A percentile compares a stretch with the other conserved stretches of the same genome.
phyloP scores from a whole-genome alignment of 2,888 invertebrate species.

The Danaus chrysippus region DNA sequence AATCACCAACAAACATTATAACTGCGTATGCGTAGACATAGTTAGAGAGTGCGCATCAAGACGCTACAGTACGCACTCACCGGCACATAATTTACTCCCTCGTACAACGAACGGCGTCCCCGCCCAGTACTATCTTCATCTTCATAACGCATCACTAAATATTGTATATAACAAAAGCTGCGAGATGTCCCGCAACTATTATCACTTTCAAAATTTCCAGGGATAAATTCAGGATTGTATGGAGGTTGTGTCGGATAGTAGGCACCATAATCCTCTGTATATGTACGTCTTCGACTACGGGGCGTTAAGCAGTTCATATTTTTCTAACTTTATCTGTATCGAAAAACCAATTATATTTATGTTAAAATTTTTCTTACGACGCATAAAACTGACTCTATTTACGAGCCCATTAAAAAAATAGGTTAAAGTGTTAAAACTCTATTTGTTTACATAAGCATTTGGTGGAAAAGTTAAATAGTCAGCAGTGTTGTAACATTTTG shows the following conservation, averaged over 20 bases:
- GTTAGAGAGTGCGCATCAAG: slow-evolving; percentile 48
- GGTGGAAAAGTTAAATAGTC: slow-evolving; percentile 13
- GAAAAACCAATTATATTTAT: slow-evolving; percentile 8
- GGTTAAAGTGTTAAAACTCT: slow-evolving; percentile 11
- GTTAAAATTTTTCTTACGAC: neutral
- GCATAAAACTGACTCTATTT: slow-evolving; percentile 1
- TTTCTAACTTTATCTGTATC: slow-evolving; percentile 15
- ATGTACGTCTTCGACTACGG: slow-evolving; percentile 46
- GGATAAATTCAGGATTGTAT: slow-evolving; percentile 62
- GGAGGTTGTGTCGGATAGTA: slow-evolving; percentile 63
- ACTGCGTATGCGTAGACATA: slow-evolving; percentile 44
- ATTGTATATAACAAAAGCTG: slow-evolving; percentile 42
- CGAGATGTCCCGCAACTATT: slow-evolving; percentile 39
- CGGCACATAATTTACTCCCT: slow-evolving; percentile 70
- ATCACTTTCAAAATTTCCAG: slow-evolving; percentile 43
- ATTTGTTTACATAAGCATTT: slow-evolving; percentile 10
- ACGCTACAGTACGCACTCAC: slow-evolving; percentile 64
- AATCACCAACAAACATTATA: slow-evolving; percentile 37
- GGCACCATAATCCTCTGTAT: slow-evolving; percentile 50
- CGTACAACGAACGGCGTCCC: slow-evolving; percentile 66
- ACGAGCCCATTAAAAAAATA: slow-evolving; percentile 6
- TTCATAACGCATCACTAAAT: slow-evolving; percentile 33
- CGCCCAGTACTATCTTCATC: slow-evolving; percentile 48
- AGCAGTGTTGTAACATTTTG: slow-evolving; percentile 27
- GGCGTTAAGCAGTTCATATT: slow-evolving; percentile 66